Evolutionary conservation across 2,113 vertebrate species (phyloP), one percentile per base, ranked within the genome.

Genomic region (Polyodon spathula): DNA sequence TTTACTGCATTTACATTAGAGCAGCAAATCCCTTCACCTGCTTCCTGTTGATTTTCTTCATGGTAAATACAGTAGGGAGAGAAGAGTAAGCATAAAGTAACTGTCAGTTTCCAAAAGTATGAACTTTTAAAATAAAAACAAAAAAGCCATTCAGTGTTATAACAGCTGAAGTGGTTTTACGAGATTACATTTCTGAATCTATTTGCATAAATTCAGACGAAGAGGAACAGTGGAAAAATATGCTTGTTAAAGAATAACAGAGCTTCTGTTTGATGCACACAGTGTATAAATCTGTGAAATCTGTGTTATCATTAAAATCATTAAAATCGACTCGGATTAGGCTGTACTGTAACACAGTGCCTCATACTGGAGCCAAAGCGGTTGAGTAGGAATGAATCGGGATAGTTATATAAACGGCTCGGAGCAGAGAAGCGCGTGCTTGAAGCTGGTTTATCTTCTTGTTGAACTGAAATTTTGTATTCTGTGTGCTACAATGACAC

Each of bases 51-150:
- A 27, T 27, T 27, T 27, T 27, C 27, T 27, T 27, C 27, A 27
- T 27, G 27, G 27, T 27, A 27, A 27, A 27, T 27, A 27, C 27
- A 27, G 27, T 27, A 16, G 27, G n/a, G 37, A 39, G 62, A 60
- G 56, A 40, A 41, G 62, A 62, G 56, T 58, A 66, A 43, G 41
- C 38, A 15, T 40, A 63, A 44, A 52, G 56, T 63, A 64, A 74
- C 61, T 62, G 65, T 64, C 65, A 63, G 68, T 48, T 71, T 38
- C 61, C 44, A 58, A 66, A 66, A 67, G 27, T 27, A 27, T 27
- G 3, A 27, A 27, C 27, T 27, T 27, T 27, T 27, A 27, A 27
- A 27, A 27, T 27, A 27, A 27, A 27, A 27, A 27, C 14, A 50
- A 50, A 50, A 10, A 50, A n/a, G 15, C 48, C 48, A 11, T 50